Evolutionary conservation across 2,797 vertebrate genomes (phyloP).

Genomic region (Poeciliopsis presidionis): DNA sequence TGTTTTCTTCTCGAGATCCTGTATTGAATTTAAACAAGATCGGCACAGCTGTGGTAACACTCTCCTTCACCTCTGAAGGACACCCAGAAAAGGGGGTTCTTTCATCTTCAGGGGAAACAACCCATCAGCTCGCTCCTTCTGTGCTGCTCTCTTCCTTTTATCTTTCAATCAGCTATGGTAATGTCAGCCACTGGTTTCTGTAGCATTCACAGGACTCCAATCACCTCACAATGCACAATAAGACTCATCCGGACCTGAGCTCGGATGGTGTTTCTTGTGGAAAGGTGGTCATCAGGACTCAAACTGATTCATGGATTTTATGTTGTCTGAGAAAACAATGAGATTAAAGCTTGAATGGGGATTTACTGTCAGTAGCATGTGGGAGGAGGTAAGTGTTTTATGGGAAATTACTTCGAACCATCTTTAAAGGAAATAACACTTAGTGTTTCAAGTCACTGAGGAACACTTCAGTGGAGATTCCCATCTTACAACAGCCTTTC

Average conservation of each 20-base stretch:
- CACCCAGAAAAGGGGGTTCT: slow-evolving; percentile 68
- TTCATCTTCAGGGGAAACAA: slow-evolving; percentile 68
- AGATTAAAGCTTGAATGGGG: slow-evolving; percentile 1
- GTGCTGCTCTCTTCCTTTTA: slow-evolving; percentile 15
- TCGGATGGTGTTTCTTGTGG: background rate
- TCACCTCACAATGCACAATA: slow-evolving; percentile 15
- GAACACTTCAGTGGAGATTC: slow-evolving; percentile 31
- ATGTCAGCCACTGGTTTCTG: slow-evolving; percentile 6
- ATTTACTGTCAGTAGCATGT: slow-evolving; percentile 20
- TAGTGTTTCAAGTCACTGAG: slow-evolving; percentile 40
- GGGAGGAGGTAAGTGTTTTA: slow-evolving; percentile 29
- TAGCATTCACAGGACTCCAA: slow-evolving; percentile 20
- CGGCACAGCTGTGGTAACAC: slow-evolving; percentile 79
- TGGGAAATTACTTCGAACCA: slow-evolving; percentile 60
- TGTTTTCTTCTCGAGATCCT: slow-evolving; percentile 71
- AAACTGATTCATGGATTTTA: slow-evolving; percentile 25
- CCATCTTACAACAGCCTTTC: slow-evolving; percentile 44
- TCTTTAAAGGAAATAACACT: slow-evolving; percentile 42
- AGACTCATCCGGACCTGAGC: slow-evolving; percentile 22
- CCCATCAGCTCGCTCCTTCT: slow-evolving; percentile 46
- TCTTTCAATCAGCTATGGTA: slow-evolving; percentile 31
- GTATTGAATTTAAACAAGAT: slow-evolving; percentile 78
- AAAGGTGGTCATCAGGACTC: slow-evolving; percentile 1
- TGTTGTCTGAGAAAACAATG: slow-evolving; percentile 6
- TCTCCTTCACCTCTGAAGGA: slow-evolving; percentile 73